These are phyloP conservation scores for Bujurquina vittata DNA, from an alignment of 2,113 vertebrate species.

Conservation along the genomic window DNA sequence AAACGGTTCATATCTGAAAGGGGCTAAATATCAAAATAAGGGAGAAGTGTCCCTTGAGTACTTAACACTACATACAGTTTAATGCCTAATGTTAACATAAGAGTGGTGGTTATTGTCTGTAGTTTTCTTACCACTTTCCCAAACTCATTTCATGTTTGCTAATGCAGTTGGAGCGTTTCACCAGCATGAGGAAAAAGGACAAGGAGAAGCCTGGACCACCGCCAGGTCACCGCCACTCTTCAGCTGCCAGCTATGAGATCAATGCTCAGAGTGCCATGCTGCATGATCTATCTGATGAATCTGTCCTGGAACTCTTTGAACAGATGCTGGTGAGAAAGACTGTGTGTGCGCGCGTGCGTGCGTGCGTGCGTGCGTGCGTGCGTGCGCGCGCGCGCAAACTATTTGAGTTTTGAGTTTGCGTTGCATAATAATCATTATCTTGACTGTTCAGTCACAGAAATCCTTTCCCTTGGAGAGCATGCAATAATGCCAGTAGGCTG, in stretches of 20 bases:
- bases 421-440: neutral
- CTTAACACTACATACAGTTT: neutral
- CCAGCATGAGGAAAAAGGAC: slow-evolving; percentile 94
- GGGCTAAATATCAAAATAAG: neutral
- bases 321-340: slow-evolving; percentile 90
- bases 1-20: slow-evolving; percentile 1
- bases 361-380: neutral
- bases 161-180: slow-evolving; percentile 89
- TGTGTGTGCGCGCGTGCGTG: neutral
- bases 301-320: slow-evolving; percentile 89
- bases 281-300: slow-evolving; percentile 82
- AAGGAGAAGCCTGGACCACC: slow-evolving; percentile 82
- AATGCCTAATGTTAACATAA: neutral
- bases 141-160: slow-evolving; percentile 19
- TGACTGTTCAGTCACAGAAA: neutral
- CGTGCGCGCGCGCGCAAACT: neutral
- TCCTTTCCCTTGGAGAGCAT: neutral
- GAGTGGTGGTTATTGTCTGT: neutral
- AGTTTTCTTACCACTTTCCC: slow-evolving; percentile 7
- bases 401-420: neutral
- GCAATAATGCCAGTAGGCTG: neutral
- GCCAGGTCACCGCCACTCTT: slow-evolving; percentile 82
- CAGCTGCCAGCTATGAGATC: slow-evolving; percentile 82
- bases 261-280: slow-evolving; percentile 72
- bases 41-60: neutral